Percentiles rank a stretch among this genome's conserved stretches.
Evolutionary conservation across 2,888 invertebrate genomes (phyloP).

Genomic region (Panopea generosa): DNA sequence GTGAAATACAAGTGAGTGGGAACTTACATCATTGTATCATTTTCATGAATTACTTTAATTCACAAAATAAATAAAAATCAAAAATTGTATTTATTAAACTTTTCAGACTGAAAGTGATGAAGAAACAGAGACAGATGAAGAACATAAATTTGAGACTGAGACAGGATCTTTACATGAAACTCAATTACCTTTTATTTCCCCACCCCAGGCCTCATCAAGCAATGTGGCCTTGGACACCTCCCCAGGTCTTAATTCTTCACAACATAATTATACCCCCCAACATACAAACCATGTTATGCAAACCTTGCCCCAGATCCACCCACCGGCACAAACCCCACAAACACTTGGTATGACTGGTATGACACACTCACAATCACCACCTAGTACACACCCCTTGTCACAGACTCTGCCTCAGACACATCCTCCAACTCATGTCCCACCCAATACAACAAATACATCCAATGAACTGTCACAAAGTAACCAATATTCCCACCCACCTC

Average conservation of each 20-base stretch:
- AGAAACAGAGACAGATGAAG: conserved; percentile 58
- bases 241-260: not conserved
- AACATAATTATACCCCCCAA: not conserved
- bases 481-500: too few species aligned
- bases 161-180: not conserved
- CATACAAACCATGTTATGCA: not conserved
- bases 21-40: too few species aligned
- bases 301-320: not conserved
- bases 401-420: not conserved
- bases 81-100: too few species aligned
- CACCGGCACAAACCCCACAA: not conserved
- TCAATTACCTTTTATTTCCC: not conserved
- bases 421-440: too few species aligned
- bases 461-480: too few species aligned
- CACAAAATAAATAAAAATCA: too few species aligned
- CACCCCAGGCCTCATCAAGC: not conserved
- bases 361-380: not conserved
- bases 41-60: too few species aligned
- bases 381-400: not conserved
- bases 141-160: conserved; percentile 22
- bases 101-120: conserved; percentile 62
- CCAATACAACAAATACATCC: too few species aligned
- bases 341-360: too few species aligned
- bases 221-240: not conserved
- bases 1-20: too few species aligned